These are phyloP conservation scores for Hermodice carunculata DNA, from an alignment of 2,888 invertebrate species.

Conservation along the genomic window DNA sequence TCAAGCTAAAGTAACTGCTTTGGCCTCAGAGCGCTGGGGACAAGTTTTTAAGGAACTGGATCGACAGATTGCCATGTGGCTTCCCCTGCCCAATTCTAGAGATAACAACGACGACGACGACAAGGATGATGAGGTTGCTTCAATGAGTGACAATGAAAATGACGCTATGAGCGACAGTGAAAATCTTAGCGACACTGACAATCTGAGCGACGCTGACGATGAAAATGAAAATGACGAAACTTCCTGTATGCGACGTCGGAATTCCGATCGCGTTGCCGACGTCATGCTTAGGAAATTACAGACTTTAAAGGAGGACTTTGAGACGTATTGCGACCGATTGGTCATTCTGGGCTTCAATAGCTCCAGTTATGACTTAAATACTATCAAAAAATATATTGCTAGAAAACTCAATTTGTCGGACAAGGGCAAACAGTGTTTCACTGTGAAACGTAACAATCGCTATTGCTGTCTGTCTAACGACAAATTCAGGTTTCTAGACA, in stretches of 20 bases:
- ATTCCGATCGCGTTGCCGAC: no score
- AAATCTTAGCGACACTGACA: no score
- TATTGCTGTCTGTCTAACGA: background rate
- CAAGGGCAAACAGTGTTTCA: background rate
- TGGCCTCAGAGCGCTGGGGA: background rate
- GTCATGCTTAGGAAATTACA: no score
- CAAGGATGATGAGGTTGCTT: background rate
- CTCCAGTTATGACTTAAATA: conserved; percentile 3
- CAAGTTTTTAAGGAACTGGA: background rate
- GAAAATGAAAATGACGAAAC: no score
- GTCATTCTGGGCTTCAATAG: no score
- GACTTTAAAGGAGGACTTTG: no score
- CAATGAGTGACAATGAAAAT: no score
- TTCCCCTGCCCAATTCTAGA: no score
- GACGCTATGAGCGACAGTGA: no score
- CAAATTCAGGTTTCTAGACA: conserved; percentile 2
- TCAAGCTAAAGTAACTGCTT: background rate
- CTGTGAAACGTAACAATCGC: background rate
- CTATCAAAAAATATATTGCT: conserved; percentile 3
- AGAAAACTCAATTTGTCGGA: background rate
- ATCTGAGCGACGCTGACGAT: no score
- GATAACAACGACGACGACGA: background rate
- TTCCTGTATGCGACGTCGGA: no score
- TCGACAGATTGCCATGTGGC: background rate
- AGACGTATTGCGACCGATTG: no score